phyloP scores from a whole-genome alignment of 2,888 invertebrate species.

The Eupithecia pulchellata region DNA sequence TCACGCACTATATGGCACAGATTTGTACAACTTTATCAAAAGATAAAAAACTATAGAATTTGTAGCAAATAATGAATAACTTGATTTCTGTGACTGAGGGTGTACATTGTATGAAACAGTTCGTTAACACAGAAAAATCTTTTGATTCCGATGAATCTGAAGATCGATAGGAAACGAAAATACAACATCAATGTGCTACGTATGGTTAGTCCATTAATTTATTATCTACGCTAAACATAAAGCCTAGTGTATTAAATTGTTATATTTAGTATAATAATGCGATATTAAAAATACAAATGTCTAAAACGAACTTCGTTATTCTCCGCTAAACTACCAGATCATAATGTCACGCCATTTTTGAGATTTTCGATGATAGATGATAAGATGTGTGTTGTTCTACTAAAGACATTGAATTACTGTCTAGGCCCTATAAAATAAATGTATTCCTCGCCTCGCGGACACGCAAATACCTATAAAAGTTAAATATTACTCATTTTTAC shows the following conservation, averaged over 20 bases:
- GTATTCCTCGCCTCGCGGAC: not conserved
- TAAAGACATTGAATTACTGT: not conserved
- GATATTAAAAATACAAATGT: not conserved
- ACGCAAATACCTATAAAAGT: not conserved
- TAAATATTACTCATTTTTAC: constrained; percentile 3
- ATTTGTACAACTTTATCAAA: not conserved
- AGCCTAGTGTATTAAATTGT: constrained; percentile 53
- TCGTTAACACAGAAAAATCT: too few relatives aligned
- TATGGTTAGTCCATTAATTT: constrained; percentile 23
- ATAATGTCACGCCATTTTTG: not conserved
- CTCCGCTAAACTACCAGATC: not conserved
- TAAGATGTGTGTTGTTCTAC: not conserved
- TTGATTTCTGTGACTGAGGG: not conserved
- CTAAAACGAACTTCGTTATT: not conserved
- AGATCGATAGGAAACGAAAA: not conserved
- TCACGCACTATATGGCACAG: too few relatives aligned
- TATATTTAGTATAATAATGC: constrained; percentile 64
- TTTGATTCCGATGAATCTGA: not conserved
- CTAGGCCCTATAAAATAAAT: not conserved
- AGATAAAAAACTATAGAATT: not conserved
- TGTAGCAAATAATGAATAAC: not conserved
- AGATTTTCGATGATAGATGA: not conserved
- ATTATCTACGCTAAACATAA: constrained; percentile 45
- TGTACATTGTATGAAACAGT: too few relatives aligned
- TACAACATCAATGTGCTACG: constrained; percentile 5